phyloP scores from a whole-genome alignment of 2,888 invertebrate species.

The Sarcophaga variegata region DNA sequence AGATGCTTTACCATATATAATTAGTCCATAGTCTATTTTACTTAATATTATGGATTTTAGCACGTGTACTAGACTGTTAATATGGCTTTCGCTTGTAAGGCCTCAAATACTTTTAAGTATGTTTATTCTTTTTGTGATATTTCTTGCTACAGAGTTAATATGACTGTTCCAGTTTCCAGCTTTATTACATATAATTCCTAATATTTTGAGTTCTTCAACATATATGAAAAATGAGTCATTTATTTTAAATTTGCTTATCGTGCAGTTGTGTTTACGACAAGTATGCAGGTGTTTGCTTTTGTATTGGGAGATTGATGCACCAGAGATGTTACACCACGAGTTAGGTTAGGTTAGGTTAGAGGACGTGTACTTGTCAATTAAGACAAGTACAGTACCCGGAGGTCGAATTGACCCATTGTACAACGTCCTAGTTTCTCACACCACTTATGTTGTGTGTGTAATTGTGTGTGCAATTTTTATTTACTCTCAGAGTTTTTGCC shows the following conservation, averaged over 20 bases:
- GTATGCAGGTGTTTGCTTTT: conserved; percentile 41
- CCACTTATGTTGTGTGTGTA: no score
- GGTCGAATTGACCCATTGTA: no score
- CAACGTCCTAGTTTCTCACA: no score
- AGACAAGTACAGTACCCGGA: no score
- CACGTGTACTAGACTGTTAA: not conserved
- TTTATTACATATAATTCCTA: conserved; percentile 4
- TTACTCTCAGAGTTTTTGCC: no score
- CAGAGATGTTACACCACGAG: conserved; percentile 7
- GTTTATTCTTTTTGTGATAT: not conserved
- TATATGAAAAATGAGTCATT: not conserved
- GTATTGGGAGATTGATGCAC: not conserved
- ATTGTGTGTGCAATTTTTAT: no score
- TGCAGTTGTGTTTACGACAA: conserved; percentile 35
- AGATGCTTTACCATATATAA: conserved; percentile 2
- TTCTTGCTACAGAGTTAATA: not conserved
- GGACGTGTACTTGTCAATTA: no score
- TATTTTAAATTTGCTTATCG: not conserved
- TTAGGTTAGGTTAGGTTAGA: not conserved
- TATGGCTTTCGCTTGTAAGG: conserved; percentile 1
- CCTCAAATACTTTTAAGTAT: not conserved
- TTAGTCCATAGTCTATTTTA: conserved; percentile 15
- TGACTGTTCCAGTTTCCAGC: conserved; percentile 1
- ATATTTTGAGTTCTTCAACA: conserved; percentile 16
- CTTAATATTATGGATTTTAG: conserved; percentile 9